Evolutionary conservation across 2,797 vertebrate species (phyloP).

Genomic region (Falco peregrinus): DNA sequence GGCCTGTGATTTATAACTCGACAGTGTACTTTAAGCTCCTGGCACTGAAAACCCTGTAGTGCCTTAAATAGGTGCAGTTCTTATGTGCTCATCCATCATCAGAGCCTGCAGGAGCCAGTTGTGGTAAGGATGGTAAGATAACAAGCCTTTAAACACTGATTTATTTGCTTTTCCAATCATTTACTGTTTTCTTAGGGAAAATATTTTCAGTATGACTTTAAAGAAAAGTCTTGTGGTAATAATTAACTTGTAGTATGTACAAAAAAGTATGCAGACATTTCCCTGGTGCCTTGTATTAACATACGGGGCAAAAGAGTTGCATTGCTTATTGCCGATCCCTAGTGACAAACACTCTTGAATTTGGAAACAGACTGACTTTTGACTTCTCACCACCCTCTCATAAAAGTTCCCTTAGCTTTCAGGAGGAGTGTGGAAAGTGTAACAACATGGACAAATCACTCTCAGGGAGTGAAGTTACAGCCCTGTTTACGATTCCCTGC

Average conservation of each 20-base stretch:
- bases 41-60: constrained; percentile 49
- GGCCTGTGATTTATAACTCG: constrained; percentile 57
- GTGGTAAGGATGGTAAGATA: constrained; percentile 52
- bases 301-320: constrained; percentile 24
- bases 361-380: constrained; percentile 9
- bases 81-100: constrained; percentile 63
- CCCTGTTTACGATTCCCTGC: neutral
- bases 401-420: neutral
- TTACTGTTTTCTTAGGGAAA: constrained; percentile 55
- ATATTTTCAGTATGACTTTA: constrained; percentile 48
- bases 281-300: constrained; percentile 52
- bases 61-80: constrained; percentile 50
- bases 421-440: neutral
- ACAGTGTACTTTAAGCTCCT: constrained; percentile 51
- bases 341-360: constrained; percentile 15
- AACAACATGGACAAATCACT: neutral
- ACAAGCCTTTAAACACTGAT: constrained; percentile 58
- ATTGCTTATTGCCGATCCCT: constrained; percentile 11
- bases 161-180: constrained; percentile 58
- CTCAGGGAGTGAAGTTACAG: neutral
- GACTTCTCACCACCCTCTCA: neutral
- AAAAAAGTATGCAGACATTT: constrained; percentile 20
- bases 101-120: constrained; percentile 39
- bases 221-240: constrained; percentile 55
- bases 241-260: constrained; percentile 8